Conservation (phyloP, 2,113 vertebrate genomes). For the Terrapene triunguis region DNA sequence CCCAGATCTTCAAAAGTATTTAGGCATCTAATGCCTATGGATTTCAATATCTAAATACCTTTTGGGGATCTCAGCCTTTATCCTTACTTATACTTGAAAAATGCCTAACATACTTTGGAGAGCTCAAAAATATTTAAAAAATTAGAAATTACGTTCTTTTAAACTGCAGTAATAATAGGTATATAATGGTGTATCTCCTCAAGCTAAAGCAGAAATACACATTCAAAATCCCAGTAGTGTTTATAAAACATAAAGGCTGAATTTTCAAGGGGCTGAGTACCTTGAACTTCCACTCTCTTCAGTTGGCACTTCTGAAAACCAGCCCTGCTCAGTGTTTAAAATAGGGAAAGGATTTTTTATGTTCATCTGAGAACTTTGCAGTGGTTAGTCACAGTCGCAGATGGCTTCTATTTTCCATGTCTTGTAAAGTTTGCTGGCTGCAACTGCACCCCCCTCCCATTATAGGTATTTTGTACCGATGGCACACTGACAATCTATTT, state of each 20-base stretch:
- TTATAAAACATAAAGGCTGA: not conserved
- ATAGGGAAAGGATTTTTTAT: not conserved
- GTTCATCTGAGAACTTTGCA: not conserved
- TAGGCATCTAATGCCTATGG: not conserved
- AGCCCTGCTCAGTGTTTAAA: not conserved
- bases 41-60: not conserved
- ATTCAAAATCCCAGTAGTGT: accelerated
- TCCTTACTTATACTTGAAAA: not conserved
- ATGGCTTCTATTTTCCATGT: not conserved
- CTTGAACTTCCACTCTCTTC: not conserved
- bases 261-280: not conserved
- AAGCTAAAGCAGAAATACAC: not conserved
- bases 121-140: not conserved
- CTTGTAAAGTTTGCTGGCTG: not conserved
- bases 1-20: not conserved
- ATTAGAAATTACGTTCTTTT: not conserved
- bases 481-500: not conserved
- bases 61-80: not conserved
- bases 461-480: accelerated
- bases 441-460: not conserved
- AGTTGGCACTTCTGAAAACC: not conserved
- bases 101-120: not conserved
- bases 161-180: not conserved
- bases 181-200: not conserved
- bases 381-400: not conserved